Conservation (phyloP, 2,797 vertebrate species). For the Myiothlypis chrysogaster region DNA sequence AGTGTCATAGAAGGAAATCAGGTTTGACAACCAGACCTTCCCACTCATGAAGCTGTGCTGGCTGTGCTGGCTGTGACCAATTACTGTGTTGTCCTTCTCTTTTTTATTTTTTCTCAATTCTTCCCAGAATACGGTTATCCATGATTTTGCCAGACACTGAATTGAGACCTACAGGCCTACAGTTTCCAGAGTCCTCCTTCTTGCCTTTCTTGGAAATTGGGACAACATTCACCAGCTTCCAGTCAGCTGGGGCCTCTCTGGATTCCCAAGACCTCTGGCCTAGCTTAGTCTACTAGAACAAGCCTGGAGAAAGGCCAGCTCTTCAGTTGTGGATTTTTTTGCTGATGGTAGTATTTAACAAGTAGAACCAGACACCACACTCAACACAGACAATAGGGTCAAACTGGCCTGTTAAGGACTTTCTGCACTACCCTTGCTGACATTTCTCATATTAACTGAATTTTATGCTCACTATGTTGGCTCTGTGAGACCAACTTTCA, state of each 20-base stretch:
- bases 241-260: not conserved
- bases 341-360: not conserved
- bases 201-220: not conserved
- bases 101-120: not conserved
- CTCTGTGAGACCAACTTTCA: not conserved
- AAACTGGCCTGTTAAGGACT: not conserved
- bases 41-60: not conserved
- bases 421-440: not conserved
- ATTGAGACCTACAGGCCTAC: not conserved
- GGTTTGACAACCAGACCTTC: not conserved
- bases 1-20: not conserved
- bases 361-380: not conserved
- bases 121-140: not conserved
- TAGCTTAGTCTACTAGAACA: not conserved
- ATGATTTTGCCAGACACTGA: not conserved
- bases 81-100: not conserved
- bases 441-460: not conserved
- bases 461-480: not conserved
- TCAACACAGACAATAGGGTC: not conserved
- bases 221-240: rapidly evolving
- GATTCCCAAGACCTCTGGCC: not conserved
- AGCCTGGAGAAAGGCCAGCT: not conserved
- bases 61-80: not conserved
- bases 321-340: not conserved
- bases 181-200: not conserved